Evolutionary conservation across 2,888 invertebrate genomes (phyloP).

Genomic region (Lasioglossum oenotherae): DNA sequence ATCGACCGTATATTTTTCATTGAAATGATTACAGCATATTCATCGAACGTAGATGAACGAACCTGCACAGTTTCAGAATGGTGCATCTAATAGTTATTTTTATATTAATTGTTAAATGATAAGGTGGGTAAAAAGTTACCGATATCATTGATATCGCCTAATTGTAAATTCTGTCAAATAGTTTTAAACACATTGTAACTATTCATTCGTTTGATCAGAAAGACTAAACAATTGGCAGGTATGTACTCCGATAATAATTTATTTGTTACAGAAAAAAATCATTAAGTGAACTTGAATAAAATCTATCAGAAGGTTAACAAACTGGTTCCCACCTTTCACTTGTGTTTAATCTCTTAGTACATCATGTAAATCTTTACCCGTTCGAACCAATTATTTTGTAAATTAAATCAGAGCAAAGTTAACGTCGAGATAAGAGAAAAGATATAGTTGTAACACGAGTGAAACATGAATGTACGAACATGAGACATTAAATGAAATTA

Average conservation of each 20-base stretch:
- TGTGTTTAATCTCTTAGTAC: too few relatives aligned
- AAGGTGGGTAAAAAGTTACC: background rate
- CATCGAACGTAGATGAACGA: background rate
- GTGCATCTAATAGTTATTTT: background rate
- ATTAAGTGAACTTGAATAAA: too few relatives aligned
- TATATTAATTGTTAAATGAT: background rate
- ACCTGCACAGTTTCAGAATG: background rate
- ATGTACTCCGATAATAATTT: too few relatives aligned
- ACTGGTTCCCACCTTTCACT: too few relatives aligned
- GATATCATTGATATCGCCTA: too few relatives aligned
- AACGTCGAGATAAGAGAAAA: background rate
- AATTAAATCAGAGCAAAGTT: background rate
- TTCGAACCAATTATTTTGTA: background rate
- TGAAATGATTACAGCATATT: background rate
- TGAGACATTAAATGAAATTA: background rate
- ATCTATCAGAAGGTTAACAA: too few relatives aligned
- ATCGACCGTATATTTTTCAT: background rate
- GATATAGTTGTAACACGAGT: background rate
- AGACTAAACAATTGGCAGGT: too few relatives aligned
- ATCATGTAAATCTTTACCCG: background rate
- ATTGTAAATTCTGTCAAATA: too few relatives aligned
- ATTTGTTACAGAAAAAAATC: too few relatives aligned
- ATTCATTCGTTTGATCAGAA: too few relatives aligned
- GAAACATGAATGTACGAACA: too few relatives aligned
- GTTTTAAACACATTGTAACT: too few relatives aligned